These are phyloP conservation scores for Drosophila micromelanica DNA, from an alignment of 1,140 invertebrate species.

Conservation along the genomic window DNA sequence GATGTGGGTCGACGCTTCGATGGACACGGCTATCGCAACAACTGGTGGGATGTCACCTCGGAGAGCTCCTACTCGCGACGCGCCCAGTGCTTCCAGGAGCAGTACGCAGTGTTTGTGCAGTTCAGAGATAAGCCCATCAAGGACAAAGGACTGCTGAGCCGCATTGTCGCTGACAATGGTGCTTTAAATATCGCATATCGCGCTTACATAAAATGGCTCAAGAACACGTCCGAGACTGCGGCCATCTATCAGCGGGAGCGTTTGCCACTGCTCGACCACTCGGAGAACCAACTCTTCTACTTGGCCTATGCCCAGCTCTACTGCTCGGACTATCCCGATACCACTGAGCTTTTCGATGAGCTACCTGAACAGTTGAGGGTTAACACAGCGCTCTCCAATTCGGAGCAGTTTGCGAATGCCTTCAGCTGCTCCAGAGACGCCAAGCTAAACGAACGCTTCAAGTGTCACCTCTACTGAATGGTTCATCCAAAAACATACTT, in stretches of 20 bases:
- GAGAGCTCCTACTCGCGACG: conserved; percentile 93
- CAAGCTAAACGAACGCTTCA: conserved; percentile 92
- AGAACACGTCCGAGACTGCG: conserved; percentile 85
- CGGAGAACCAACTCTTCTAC: conserved; percentile 95
- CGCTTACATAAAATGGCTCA: conserved; percentile 88
- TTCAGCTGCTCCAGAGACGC: conserved; percentile 89
- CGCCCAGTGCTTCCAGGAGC: conserved; percentile 95
- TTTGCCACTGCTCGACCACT: conserved; percentile 92
- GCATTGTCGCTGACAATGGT: conserved; percentile 96
- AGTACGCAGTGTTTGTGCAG: conserved; percentile 87
- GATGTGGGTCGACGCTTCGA: conserved; percentile 97
- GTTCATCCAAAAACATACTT: conserved; percentile 20
- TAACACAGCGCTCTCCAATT: conserved; percentile 93
- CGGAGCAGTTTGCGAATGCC: conserved; percentile 90
- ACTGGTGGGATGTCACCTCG: conserved; percentile 98
- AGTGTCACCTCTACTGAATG: conserved; percentile 86
- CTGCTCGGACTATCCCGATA: conserved; percentile 72
- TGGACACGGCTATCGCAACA: conserved; percentile 95
- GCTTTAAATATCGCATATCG: conserved; percentile 95
- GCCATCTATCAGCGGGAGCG: conserved; percentile 85
- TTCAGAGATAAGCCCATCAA: conserved; percentile 64
- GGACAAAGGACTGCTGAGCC: conserved; percentile 89
- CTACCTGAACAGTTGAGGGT: conserved; percentile 90
- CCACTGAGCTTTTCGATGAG: conserved; percentile 57
- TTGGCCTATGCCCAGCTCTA: conserved; percentile 93